Conservation (phyloP, 1,140 invertebrate species). For the Adelges cooleyi region DNA sequence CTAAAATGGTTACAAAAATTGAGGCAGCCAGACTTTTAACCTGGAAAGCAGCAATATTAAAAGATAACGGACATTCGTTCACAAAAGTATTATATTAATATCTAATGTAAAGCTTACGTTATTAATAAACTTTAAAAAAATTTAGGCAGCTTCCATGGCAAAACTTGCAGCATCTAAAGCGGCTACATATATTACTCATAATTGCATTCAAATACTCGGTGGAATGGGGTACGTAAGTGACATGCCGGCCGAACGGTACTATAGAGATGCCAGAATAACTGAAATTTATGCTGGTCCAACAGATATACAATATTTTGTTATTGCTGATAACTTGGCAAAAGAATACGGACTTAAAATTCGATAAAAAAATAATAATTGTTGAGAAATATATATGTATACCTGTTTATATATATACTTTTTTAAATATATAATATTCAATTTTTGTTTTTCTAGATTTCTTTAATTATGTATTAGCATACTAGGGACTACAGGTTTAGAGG, state of each 20-base stretch:
- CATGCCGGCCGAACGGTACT: constrained; percentile 50
- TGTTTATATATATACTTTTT: too few species aligned
- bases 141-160: constrained; percentile 49
- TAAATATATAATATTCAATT: too few species aligned
- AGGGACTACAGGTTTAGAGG: too few species aligned
- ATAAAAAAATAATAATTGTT: constrained; percentile 24
- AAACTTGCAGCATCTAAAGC: constrained; percentile 51
- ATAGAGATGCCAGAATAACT: constrained; percentile 40
- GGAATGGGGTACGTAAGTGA: constrained; percentile 51
- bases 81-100: constrained; percentile 42
- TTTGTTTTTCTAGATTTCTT: too few species aligned
- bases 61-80: constrained; percentile 44
- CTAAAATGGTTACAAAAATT: constrained; percentile 47
- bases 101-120: too few species aligned
- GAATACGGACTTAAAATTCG: constrained; percentile 33
- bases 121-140: not conserved
- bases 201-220: constrained; percentile 44
- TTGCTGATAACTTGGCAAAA: constrained; percentile 32
- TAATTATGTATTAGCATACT: too few species aligned
- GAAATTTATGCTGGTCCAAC: constrained; percentile 37
- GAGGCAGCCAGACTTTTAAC: constrained; percentile 46
- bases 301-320: constrained; percentile 33
- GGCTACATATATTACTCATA: constrained; percentile 48
- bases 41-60: constrained; percentile 48
- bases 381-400: too few species aligned